Percentiles rank a stretch among this genome's conserved stretches.
Conservation (phyloP, 2,113 vertebrate species). For the Xenopus tropicalis region DNA sequence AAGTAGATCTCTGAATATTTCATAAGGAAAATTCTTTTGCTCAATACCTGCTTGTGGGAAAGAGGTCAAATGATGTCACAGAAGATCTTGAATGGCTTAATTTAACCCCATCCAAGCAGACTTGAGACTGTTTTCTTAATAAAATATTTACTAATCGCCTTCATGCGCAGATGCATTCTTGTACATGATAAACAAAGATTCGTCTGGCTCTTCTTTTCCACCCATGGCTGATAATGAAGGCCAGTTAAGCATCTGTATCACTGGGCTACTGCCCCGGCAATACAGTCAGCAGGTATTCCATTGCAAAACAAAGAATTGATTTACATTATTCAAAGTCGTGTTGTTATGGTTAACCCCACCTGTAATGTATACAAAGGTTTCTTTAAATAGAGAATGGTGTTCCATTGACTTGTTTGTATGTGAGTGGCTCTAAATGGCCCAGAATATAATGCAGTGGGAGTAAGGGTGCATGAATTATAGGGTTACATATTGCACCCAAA, state of each 20-base stretch:
- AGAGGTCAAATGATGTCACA: conserved; percentile 39
- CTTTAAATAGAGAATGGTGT: too few relatives aligned
- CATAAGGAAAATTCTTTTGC: conserved; percentile 39
- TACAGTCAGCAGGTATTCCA: too few relatives aligned
- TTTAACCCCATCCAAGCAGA: conserved; percentile 22
- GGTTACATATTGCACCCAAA: too few relatives aligned
- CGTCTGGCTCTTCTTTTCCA: neutral
- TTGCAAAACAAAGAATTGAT: too few relatives aligned
- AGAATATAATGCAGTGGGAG: too few relatives aligned
- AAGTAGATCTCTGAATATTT: conserved; percentile 29
- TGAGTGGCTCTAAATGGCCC: too few relatives aligned
- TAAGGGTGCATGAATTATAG: too few relatives aligned
- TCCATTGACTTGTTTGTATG: too few relatives aligned
- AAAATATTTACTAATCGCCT: conserved; percentile 16
- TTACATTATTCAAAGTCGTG: too few relatives aligned
- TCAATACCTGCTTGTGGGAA: conserved; percentile 30
- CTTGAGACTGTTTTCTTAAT: conserved; percentile 21
- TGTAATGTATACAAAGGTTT: too few relatives aligned
- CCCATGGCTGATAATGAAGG: neutral
- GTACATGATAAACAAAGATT: neutral
- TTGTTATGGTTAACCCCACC: too few relatives aligned
- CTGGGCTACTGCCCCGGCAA: too few relatives aligned
- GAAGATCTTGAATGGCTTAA: conserved; percentile 37
- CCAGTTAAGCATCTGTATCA: neutral
- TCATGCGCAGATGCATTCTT: neutral